Percentiles rank a stretch among this genome's conserved stretches.
Conservation (phyloP, 2,797 vertebrate species). For the Gallinago solitaria region DNA sequence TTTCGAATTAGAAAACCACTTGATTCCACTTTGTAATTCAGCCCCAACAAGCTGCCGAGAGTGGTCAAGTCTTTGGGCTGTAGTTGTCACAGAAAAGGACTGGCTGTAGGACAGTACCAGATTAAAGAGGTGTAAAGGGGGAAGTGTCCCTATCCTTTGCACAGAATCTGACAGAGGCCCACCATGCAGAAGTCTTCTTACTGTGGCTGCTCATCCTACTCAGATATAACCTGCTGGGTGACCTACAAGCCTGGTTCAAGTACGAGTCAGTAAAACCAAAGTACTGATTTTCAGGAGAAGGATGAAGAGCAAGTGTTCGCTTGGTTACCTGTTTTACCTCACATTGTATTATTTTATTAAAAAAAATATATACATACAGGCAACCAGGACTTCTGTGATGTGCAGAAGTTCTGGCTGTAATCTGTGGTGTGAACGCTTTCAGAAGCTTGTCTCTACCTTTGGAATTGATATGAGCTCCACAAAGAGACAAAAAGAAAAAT, state of each 20-base stretch:
- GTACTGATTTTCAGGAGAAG: background rate
- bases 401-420: background rate
- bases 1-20: background rate
- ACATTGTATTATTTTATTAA: background rate
- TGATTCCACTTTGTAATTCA: background rate
- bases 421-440: background rate
- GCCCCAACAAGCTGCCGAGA: background rate
- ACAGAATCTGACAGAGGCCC: background rate
- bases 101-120: accelerated
- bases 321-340: background rate
- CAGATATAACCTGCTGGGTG: background rate
- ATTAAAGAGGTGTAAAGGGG: accelerated
- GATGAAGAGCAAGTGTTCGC: background rate
- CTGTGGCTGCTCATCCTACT: too few relatives aligned
- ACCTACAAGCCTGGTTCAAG: background rate
- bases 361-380: background rate
- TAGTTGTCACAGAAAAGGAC: background rate
- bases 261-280: background rate
- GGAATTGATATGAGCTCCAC: background rate
- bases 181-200: background rate
- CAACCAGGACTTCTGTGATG: background rate
- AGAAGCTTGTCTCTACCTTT: background rate
- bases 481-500: background rate
- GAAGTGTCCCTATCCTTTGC: accelerated
- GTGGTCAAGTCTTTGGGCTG: background rate